Evolutionary conservation across 2,888 invertebrate species (phyloP).

Genomic region (Nasonovia ribisnigri): DNA sequence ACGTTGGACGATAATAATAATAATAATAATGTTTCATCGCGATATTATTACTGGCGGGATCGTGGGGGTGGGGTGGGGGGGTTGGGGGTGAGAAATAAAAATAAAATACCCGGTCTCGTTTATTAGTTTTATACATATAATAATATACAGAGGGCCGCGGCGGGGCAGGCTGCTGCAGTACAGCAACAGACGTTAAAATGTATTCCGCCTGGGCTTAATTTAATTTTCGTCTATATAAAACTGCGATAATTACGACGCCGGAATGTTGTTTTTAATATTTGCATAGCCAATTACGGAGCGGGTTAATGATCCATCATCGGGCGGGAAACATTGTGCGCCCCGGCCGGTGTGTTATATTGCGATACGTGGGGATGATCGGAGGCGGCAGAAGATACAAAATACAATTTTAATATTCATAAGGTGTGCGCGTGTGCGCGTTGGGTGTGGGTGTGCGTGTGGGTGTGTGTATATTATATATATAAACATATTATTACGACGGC

Average conservation of each 20-base stretch:
- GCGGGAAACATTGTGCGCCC: constrained; percentile 46
- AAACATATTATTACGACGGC: background rate
- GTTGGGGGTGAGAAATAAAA: background rate
- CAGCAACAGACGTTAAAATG: constrained; percentile 3
- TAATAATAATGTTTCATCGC: constrained; percentile 31
- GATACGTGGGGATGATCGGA: background rate
- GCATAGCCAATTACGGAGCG: constrained; percentile 43
- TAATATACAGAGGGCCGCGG: background rate
- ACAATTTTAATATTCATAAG: constrained; percentile 59
- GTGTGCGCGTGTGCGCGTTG: background rate
- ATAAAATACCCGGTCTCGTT: constrained; percentile 29
- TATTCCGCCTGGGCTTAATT: background rate
- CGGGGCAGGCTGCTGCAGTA: background rate
- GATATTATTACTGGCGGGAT: background rate
- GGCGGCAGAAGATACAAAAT: constrained; percentile 11
- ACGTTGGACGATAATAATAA: background rate
- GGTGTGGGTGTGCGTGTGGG: background rate
- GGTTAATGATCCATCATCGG: constrained; percentile 55
- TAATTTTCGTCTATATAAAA: background rate
- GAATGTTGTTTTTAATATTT: constrained; percentile 42
- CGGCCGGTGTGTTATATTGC: background rate
- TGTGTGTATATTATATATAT: background rate
- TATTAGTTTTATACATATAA: constrained; percentile 27
- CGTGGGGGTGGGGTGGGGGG: too few relatives aligned
- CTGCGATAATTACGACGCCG: constrained; percentile 35